phyloP scores from a whole-genome alignment of 2,888 invertebrate genomes.

The Himalopsyche kuldschensis region DNA sequence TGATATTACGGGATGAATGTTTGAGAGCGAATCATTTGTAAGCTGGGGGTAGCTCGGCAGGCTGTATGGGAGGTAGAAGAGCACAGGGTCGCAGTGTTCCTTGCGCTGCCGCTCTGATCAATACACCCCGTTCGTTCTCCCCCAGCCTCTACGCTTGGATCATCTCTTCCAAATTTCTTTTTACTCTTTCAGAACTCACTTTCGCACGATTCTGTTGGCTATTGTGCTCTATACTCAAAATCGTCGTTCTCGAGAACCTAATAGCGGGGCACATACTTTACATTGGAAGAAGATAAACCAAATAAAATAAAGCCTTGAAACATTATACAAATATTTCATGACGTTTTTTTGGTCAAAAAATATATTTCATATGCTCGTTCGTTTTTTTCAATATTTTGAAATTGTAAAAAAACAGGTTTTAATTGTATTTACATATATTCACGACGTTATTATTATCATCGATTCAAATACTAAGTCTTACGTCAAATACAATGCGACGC shows the following conservation, averaged over 20 bases:
- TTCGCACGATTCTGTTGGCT: neutral
- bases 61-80: neutral
- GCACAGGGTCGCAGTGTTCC: slow-evolving; percentile 3
- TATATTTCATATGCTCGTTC: too few relatives aligned
- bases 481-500: too few relatives aligned
- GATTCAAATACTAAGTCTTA: too few relatives aligned
- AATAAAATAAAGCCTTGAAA: neutral
- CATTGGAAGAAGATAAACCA: neutral
- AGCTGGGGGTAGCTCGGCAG: slow-evolving; percentile 2
- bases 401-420: too few relatives aligned
- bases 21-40: slow-evolving; percentile 3
- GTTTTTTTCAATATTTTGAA: too few relatives aligned
- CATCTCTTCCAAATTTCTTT: neutral
- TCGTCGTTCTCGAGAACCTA: neutral
- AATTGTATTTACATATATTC: too few relatives aligned
- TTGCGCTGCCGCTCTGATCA: slow-evolving; percentile 31
- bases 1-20: neutral
- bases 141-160: slow-evolving; percentile 23
- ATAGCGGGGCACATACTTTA: neutral
- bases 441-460: too few relatives aligned
- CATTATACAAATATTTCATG: too few relatives aligned
- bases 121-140: slow-evolving; percentile 19
- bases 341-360: too few relatives aligned
- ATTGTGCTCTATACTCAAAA: neutral
- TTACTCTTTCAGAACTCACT: neutral